These are phyloP conservation scores for Strigops habroptila DNA, from an alignment of 2,113 vertebrate species.

Conservation along the genomic window DNA sequence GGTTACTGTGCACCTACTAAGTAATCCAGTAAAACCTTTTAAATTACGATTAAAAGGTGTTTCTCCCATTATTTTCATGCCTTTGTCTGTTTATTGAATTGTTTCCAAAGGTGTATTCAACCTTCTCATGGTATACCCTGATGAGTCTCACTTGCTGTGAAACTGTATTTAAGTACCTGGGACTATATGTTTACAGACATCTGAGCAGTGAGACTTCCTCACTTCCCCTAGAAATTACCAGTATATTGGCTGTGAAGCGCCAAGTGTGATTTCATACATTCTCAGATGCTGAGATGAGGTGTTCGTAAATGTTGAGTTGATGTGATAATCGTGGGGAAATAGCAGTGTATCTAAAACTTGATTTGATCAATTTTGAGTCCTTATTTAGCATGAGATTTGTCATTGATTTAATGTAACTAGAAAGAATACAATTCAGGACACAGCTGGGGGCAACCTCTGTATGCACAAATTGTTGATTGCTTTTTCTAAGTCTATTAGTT, in stretches of 20 bases:
- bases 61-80: background rate
- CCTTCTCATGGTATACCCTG: background rate
- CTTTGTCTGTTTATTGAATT: background rate
- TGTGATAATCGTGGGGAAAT: background rate
- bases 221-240: background rate
- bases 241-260: background rate
- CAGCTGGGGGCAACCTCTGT: fast-evolving
- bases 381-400: background rate
- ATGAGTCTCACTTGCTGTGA: background rate
- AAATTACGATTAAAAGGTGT: background rate
- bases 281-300: background rate
- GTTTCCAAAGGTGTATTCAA: background rate
- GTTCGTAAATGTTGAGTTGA: background rate
- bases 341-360: background rate
- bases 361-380: background rate
- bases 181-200: background rate
- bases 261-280: background rate
- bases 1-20: background rate
- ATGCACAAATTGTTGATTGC: background rate
- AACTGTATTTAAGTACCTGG: background rate
- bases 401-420: background rate
- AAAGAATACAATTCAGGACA: background rate
- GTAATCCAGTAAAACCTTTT: background rate
- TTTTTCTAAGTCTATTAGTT: background rate
- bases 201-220: background rate